These are phyloP conservation scores for Eonycteris spelaea DNA, from an alignment of 2,113 vertebrate species.

Conservation along the genomic window DNA sequence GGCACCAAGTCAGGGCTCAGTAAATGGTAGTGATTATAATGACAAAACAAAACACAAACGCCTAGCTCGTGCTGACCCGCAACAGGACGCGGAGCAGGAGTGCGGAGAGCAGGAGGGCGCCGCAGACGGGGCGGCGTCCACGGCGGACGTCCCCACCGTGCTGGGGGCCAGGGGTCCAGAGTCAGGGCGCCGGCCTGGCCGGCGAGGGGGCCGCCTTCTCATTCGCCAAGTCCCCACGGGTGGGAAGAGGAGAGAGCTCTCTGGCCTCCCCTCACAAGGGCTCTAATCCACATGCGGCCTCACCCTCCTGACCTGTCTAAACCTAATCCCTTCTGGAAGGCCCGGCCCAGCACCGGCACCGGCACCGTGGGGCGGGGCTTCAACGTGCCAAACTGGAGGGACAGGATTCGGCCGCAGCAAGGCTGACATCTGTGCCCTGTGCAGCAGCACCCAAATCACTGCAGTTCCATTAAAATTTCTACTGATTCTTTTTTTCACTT, in stretches of 20 bases:
- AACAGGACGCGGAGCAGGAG: rapidly evolving
- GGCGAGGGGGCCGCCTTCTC: no score
- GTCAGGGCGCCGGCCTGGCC: rapidly evolving
- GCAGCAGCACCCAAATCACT: not conserved
- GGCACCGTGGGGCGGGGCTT: not conserved
- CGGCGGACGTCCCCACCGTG: not conserved
- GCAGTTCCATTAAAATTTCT: not conserved
- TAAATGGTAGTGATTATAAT: rapidly evolving
- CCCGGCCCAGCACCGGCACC: not conserved
- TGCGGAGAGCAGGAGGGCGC: no score
- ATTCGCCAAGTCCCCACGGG: rapidly evolving
- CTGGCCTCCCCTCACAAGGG: not conserved
- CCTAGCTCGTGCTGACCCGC: rapidly evolving
- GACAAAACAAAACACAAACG: not conserved
- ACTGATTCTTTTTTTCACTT: not conserved
- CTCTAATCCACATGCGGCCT: no score
- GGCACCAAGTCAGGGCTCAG: not conserved
- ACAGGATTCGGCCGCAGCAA: not conserved
- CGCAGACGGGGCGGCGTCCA: no score
- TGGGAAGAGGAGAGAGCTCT: not conserved
- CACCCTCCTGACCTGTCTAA: no score
- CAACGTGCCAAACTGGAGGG: rapidly evolving
- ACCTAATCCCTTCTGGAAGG: not conserved
- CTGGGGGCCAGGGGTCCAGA: not conserved
- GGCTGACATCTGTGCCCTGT: not conserved